These are phyloP conservation scores for Argyrosomus japonicus DNA, from an alignment of 2,113 vertebrate species.

Conservation along the genomic window DNA sequence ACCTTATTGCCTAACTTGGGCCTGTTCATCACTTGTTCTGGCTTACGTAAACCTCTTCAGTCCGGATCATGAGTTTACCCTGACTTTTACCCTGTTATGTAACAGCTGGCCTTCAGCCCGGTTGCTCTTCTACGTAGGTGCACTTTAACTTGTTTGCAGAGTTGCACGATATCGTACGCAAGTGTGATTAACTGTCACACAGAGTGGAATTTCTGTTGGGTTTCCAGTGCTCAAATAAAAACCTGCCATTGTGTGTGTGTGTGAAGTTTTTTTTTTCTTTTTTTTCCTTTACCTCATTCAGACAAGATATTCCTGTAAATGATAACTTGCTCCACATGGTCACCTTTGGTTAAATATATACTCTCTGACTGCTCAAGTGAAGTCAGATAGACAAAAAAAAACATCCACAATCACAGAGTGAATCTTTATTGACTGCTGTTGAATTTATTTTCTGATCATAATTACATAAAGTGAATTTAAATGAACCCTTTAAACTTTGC, in stretches of 20 bases:
- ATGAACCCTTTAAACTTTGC: not conserved
- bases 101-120: slow-evolving; percentile 31
- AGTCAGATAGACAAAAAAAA: not conserved
- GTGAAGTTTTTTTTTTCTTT: not conserved
- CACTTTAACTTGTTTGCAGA: slow-evolving; percentile 28
- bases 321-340: not conserved
- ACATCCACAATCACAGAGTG: not conserved
- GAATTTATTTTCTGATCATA: not conserved
- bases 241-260: not conserved
- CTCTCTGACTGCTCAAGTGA: not conserved
- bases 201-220: not conserved
- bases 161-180: not conserved
- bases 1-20: not conserved
- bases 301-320: not conserved
- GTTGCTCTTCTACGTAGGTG: slow-evolving; percentile 15
- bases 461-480: not conserved
- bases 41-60: slow-evolving; percentile 43
- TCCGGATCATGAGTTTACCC: slow-evolving; percentile 15
- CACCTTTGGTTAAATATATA: not conserved
- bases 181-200: not conserved
- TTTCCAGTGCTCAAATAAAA: slow-evolving; percentile 11
- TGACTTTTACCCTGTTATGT: slow-evolving; percentile 53
- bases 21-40: slow-evolving; percentile 22
- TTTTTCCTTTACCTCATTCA: not conserved
- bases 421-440: not conserved